Percentiles rank a stretch among this genome's conserved stretches.
Evolutionary conservation across 2,797 vertebrate species (phyloP).

Genomic region (Pempheris klunzingeri): DNA sequence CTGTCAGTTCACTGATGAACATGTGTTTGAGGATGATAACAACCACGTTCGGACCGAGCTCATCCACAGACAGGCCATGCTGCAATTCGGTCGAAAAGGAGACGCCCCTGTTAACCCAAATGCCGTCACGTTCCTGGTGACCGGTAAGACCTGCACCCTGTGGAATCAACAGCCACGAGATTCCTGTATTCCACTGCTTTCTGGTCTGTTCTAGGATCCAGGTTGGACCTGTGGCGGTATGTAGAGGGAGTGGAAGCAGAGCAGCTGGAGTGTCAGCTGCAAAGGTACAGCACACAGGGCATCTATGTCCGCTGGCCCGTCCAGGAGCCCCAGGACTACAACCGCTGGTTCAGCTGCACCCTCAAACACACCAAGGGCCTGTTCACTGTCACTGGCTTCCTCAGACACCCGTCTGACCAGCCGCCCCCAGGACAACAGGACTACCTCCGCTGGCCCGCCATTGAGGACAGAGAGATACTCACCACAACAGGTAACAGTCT

Average conservation of each 20-base stretch:
- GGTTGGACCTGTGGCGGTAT: constrained; percentile 75
- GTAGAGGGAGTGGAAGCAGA: constrained; percentile 55
- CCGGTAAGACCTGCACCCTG: constrained; percentile 61
- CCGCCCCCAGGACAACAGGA: constrained; percentile 59
- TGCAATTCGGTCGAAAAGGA: constrained; percentile 82
- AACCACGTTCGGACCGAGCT: constrained; percentile 57
- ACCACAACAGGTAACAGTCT: constrained; percentile 76
- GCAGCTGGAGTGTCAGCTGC: constrained; percentile 80
- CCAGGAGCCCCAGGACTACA: constrained; percentile 53
- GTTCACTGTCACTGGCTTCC: constrained; percentile 75
- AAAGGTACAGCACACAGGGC: constrained; percentile 75
- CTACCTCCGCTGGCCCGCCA: constrained; percentile 52
- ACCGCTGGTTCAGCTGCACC: constrained; percentile 81
- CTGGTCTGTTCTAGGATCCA: constrained; percentile 68
- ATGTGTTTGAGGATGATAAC: not conserved
- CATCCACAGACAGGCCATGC: constrained; percentile 67
- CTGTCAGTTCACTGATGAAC: constrained; percentile 83
- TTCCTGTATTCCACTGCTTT: not conserved
- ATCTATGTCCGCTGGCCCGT: constrained; percentile 82
- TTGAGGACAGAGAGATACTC: constrained; percentile 69
- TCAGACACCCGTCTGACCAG: constrained; percentile 74
- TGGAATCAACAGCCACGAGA: not conserved
- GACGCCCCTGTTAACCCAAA: constrained; percentile 73
- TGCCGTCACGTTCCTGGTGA: constrained; percentile 81
- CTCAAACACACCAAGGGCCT: constrained; percentile 69